phyloP scores from a whole-genome alignment of 2,888 invertebrate genomes.

The Melanostoma mellinum region DNA sequence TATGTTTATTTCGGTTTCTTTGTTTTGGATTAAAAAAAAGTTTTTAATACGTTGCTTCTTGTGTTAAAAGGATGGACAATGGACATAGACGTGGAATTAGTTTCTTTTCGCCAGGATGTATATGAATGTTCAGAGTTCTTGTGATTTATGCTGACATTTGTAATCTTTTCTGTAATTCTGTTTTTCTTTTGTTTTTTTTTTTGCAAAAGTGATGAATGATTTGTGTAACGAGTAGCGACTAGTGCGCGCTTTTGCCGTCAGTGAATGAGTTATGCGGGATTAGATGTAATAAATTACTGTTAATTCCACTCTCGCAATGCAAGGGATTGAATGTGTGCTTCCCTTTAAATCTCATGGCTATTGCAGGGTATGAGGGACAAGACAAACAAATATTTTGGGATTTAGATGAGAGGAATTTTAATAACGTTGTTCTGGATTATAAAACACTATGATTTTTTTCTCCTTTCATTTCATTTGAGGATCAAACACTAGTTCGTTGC shows the following conservation, averaged over 20 bases:
- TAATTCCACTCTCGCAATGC: slow-evolving; percentile 52
- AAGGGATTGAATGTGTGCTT: slow-evolving; percentile 52
- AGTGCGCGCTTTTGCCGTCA: slow-evolving; percentile 36
- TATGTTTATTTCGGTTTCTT: neutral
- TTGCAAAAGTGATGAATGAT: slow-evolving; percentile 60
- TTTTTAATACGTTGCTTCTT: slow-evolving; percentile 33
- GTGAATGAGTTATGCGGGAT: slow-evolving; percentile 67
- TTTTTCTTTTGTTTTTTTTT: slow-evolving; percentile 28
- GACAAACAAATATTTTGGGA: slow-evolving; percentile 19
- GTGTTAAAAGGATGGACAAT: slow-evolving; percentile 7
- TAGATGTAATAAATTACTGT: slow-evolving; percentile 68
- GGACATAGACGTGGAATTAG: slow-evolving; percentile 46
- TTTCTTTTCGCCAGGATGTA: slow-evolving; percentile 36
- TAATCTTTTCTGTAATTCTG: slow-evolving; percentile 53
- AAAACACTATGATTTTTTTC: neutral
- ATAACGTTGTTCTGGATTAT: slow-evolving; percentile 21
- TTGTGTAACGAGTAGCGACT: slow-evolving; percentile 34
- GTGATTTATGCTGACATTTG: slow-evolving; percentile 71
- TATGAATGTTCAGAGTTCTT: slow-evolving; percentile 48
- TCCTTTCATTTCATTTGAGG: neutral
- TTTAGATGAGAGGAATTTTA: slow-evolving; percentile 15
- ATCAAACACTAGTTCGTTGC: too few relatives aligned
- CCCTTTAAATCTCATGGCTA: slow-evolving; percentile 14
- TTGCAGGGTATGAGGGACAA: neutral
- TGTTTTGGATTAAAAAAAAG: slow-evolving; percentile 54